Conservation (phyloP, 2,797 vertebrate genomes). For the Pygocentrus nattereri region DNA sequence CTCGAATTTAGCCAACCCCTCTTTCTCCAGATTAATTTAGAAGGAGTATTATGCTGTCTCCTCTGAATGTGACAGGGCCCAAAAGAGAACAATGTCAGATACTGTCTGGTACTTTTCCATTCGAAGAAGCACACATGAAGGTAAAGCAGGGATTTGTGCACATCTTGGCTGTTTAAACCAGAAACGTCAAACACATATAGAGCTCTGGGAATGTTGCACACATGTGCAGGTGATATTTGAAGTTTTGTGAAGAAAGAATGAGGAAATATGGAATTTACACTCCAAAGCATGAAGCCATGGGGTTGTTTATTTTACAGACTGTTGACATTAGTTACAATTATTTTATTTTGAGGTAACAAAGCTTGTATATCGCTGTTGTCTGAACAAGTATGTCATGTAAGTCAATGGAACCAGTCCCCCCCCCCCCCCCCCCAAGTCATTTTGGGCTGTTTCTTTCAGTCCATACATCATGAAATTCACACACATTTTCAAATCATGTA, state of each 20-base stretch:
- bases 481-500: too few species aligned
- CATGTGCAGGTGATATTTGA: not conserved
- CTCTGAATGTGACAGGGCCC: constrained; percentile 55
- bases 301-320: not conserved
- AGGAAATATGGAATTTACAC: not conserved
- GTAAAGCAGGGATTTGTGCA: constrained; percentile 37
- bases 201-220: not conserved
- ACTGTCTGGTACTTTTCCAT: constrained; percentile 60
- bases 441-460: too few species aligned
- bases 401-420: too few species aligned
- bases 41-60: constrained; percentile 32
- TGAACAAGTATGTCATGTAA: too few species aligned
- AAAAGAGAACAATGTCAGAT: constrained; percentile 56
- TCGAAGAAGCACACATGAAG: constrained; percentile 41
- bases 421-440: too few species aligned
- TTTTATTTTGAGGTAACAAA: not conserved
- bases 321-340: too few species aligned
- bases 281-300: not conserved
- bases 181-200: constrained; percentile 26
- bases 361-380: too few species aligned
- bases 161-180: constrained; percentile 55
- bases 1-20: constrained; percentile 58
- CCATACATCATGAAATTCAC: too few species aligned
- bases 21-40: constrained; percentile 62
- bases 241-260: not conserved